Evolutionary conservation across 2,113 vertebrate genomes (phyloP).

Genomic region (Oncorhynchus kisutch): DNA sequence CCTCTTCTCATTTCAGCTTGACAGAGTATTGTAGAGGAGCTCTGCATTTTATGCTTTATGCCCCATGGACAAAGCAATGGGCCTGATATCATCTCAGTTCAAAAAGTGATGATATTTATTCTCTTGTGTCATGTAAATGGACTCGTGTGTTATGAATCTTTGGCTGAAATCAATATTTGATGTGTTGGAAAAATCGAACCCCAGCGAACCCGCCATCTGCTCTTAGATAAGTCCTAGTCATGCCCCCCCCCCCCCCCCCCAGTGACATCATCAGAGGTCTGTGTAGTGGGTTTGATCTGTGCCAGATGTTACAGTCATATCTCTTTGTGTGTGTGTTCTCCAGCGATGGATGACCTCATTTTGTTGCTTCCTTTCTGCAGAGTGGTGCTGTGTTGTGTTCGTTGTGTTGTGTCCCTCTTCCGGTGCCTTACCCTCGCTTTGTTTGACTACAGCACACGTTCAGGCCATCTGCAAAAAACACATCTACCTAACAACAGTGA

Average conservation of each 20-base stretch:
- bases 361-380: neutral
- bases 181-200: too few species aligned
- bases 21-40: neutral
- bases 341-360: too few species aligned
- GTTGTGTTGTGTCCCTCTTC: neutral
- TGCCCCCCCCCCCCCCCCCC: neutral
- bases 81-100: neutral
- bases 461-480: constrained; percentile 5
- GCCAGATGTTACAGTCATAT: constrained; percentile 57
- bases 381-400: neutral
- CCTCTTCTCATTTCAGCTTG: neutral
- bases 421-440: neutral
- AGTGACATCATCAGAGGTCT: neutral
- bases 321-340: constrained; percentile 2
- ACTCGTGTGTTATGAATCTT: neutral
- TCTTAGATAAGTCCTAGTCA: constrained; percentile 5
- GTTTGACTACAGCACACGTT: neutral
- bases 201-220: neutral
- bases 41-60: neutral
- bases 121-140: neutral
- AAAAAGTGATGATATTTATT: neutral
- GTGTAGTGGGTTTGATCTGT: constrained; percentile 31
- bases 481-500: constrained; percentile 23
- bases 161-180: too few species aligned
- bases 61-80: neutral